A percentile compares a stretch with the other conserved stretches of the same genome.
phyloP scores from a whole-genome alignment of 2,888 invertebrate species.

The Rhorus exstirpatorius region DNA sequence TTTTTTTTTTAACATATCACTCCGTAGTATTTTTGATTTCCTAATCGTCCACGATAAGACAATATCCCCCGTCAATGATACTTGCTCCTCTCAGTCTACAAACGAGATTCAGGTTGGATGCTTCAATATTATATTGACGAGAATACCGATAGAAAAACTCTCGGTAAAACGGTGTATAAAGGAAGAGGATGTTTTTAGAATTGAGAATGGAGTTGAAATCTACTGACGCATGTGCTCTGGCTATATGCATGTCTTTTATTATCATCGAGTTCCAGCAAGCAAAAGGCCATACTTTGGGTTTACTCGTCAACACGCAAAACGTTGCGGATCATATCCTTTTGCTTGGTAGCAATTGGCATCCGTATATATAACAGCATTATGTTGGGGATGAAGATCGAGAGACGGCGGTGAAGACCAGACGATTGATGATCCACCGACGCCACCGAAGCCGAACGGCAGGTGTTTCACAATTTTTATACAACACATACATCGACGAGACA shows the following conservation, averaged over 20 bases:
- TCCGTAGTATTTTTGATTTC: too few species aligned
- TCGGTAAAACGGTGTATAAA: not conserved
- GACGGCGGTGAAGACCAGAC: constrained; percentile 34
- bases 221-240: not conserved
- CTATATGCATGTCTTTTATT: not conserved
- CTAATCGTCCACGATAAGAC: too few species aligned
- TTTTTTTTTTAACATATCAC: too few species aligned
- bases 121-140: constrained; percentile 9
- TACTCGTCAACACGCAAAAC: too few species aligned
- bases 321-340: too few species aligned
- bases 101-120: too few species aligned
- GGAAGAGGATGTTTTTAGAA: constrained; percentile 37
- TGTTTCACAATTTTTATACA: constrained; percentile 55
- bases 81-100: too few species aligned
- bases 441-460: constrained; percentile 51
- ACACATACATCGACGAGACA: constrained; percentile 28
- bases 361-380: not conserved
- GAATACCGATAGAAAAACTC: constrained; percentile 36
- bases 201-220: too few species aligned
- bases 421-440: constrained; percentile 50
- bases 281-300: too few species aligned
- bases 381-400: constrained; percentile 30
- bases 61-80: too few species aligned
- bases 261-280: too few species aligned
- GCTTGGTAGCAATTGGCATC: not conserved